These are phyloP conservation scores for Eleginops maclovinus DNA, from an alignment of 2,113 vertebrate genomes.

Conservation along the genomic window DNA sequence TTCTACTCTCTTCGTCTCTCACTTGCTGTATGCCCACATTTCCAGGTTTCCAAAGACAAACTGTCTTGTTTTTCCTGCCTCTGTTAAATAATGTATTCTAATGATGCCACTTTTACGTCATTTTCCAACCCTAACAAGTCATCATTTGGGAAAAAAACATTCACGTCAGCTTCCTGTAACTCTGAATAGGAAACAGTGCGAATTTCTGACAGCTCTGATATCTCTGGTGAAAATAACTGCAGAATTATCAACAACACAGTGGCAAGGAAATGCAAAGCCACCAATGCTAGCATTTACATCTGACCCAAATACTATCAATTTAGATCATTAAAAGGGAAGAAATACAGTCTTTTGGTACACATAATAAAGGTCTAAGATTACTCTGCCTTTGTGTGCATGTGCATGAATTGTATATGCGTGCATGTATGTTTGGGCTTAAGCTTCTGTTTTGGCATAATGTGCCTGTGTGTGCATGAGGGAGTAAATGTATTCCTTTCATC, in stretches of 20 bases:
- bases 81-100: slow-evolving; percentile 40
- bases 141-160: background rate
- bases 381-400: slow-evolving; percentile 8
- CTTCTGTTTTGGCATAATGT: slow-evolving; percentile 17
- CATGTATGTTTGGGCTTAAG: background rate
- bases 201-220: slow-evolving; percentile 17
- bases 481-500: slow-evolving; percentile 45
- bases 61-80: slow-evolving; percentile 22
- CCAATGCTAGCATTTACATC: slow-evolving; percentile 21
- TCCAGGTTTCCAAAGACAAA: slow-evolving; percentile 18
- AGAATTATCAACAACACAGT: background rate
- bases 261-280: background rate
- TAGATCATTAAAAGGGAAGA: slow-evolving; percentile 25
- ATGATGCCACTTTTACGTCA: slow-evolving; percentile 3
- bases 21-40: slow-evolving; percentile 36
- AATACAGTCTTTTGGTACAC: background rate
- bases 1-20: slow-evolving; percentile 68
- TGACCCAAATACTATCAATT: background rate
- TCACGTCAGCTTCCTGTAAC: background rate
- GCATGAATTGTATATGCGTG: background rate
- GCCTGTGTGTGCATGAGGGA: slow-evolving; percentile 17
- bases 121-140: background rate
- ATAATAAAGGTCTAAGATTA: background rate
- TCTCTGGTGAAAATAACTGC: slow-evolving; percentile 11
- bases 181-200: slow-evolving; percentile 9